Evolutionary conservation across 2,113 vertebrate species (phyloP).

Genomic region (Rutilus rutilus): DNA sequence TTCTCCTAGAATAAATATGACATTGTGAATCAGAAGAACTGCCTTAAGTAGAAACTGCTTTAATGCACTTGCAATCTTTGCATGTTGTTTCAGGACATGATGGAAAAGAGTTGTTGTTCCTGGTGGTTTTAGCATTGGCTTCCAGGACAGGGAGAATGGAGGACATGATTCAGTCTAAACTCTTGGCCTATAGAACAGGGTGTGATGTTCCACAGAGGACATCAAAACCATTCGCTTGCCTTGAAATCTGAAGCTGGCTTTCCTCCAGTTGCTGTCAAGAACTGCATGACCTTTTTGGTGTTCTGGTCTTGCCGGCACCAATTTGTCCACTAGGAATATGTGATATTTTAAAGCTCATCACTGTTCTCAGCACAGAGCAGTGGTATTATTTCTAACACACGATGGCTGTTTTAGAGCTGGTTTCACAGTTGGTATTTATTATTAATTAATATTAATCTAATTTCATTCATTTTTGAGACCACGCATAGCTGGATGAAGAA

Average conservation of each 20-base stretch:
- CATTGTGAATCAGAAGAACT: constrained; percentile 14
- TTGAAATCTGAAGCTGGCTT: constrained; percentile 78
- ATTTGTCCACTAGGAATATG: constrained; percentile 81
- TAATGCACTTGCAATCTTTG: neutral
- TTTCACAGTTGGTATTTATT: neutral
- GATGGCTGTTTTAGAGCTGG: neutral
- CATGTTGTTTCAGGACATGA: neutral
- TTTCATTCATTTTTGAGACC: neutral
- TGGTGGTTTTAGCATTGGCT: constrained; percentile 82
- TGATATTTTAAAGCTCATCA: neutral
- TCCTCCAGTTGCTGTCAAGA: constrained; percentile 82
- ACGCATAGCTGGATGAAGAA: neutral
- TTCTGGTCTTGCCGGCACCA: constrained; percentile 86
- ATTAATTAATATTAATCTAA: neutral
- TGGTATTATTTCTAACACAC: neutral
- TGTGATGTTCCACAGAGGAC: constrained; percentile 28
- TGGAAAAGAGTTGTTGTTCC: constrained; percentile 85
- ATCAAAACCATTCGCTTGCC: constrained; percentile 59
- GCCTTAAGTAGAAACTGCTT: neutral
- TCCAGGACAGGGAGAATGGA: constrained; percentile 71
- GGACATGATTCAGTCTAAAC: neutral
- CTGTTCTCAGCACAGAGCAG: neutral
- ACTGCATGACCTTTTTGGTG: constrained; percentile 88
- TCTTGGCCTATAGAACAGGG: constrained; percentile 1
- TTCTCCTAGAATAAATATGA: constrained; percentile 74